Conservation (phyloP, 2,113 vertebrate species). For the Crocuta crocuta region DNA sequence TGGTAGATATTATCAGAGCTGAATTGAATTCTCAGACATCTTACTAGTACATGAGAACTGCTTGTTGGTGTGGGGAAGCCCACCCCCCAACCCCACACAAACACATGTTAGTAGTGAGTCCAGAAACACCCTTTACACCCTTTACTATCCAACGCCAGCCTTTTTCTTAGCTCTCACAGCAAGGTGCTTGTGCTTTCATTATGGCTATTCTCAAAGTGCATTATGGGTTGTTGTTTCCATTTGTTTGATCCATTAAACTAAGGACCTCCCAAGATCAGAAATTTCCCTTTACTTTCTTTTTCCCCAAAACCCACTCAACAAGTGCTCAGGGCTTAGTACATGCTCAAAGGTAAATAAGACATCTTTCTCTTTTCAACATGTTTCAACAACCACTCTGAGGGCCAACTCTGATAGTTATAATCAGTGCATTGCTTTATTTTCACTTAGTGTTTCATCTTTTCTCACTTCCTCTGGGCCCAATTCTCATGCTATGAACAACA, state of each 20-base stretch:
- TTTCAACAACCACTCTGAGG: background rate
- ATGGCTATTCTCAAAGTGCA: background rate
- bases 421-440: conserved; percentile 8
- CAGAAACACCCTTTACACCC: background rate
- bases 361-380: background rate
- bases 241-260: background rate
- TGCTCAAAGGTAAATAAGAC: background rate
- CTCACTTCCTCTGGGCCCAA: background rate
- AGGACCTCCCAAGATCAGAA: background rate
- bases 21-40: background rate
- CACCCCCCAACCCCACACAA: background rate
- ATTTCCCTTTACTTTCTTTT: background rate
- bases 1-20: background rate
- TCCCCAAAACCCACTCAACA: background rate
- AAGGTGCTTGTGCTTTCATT: background rate
- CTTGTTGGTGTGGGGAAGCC: background rate
- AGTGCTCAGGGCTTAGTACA: background rate
- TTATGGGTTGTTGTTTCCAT: background rate
- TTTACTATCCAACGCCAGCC: background rate
- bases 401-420: background rate
- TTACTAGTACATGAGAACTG: background rate
- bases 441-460: background rate
- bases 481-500: background rate
- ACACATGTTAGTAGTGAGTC: background rate
- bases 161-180: background rate